Base-by-base conservation (phyloP, 1,140 invertebrate genomes). In the Homalodisca vitripennis region DNA sequence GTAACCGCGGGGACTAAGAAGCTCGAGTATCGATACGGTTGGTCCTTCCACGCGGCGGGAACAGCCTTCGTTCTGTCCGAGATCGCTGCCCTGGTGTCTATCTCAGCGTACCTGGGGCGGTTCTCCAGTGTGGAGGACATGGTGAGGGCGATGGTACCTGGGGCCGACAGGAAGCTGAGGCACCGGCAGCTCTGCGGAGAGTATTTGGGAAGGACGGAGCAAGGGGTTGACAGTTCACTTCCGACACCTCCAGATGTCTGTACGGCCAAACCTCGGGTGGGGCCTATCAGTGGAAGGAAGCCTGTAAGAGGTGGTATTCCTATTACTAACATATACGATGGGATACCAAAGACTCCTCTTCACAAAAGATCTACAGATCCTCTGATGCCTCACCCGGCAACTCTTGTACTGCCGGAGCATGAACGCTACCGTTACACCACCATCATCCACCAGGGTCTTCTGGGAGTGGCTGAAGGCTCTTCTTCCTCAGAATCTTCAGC, bases 21-120 rank as follows among this genome's bases (percentile, higher is more conserved):
- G 64, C 85, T 84, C 71, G 82, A 84, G 69, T 87, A 87, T 77
- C 81, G 83, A 24, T 91, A 90, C 76, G 89, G 88, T 48, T 89
- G 87, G 87, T 88, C 87, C 68, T 88, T 90, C 75, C 84, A 89
- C 73, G 82, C 86, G 13, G 87, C 88, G 3, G 85, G 86, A 29
- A 79, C 84, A 46, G 85, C 87, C 53, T 82, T 90, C 70, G 84
- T 90, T 70, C 80, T 87, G 72, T 84, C 87, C 13, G 87, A 90
- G 79, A 76, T 89, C 62, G 84, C 87, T 0, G 89, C 86, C 1
- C 80, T 87, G 20, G 80, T 89, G 66, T 85, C 84, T 60, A 84
- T 89, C 41, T 83, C 84, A 0, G 86, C 85, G 34, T 87, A 87
- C 77, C 82, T 88, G 74, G 82, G 85, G 34, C 80, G 85, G 60